Evolutionary conservation across 2,888 invertebrate genomes (phyloP).

Genomic region (Stenolophus ochropezus): DNA sequence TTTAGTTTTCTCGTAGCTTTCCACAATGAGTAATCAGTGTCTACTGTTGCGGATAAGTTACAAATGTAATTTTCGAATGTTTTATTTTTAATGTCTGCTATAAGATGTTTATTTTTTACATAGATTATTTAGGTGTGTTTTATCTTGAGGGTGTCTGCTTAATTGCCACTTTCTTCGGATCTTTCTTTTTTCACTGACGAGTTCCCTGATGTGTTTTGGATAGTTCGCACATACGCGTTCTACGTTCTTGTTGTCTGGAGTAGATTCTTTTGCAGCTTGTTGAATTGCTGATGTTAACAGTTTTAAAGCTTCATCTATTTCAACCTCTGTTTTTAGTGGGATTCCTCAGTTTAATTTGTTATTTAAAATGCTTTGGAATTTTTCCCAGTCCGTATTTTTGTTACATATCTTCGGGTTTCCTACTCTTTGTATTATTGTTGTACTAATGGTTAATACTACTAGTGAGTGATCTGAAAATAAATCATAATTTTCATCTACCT

Average conservation of each 20-base stretch:
- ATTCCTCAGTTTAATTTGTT: constrained; percentile 56
- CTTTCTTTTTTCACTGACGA: constrained; percentile 45
- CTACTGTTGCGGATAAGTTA: constrained; percentile 5
- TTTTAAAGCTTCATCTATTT: constrained; percentile 61
- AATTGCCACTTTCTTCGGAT: constrained; percentile 61
- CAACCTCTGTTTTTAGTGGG: constrained; percentile 59
- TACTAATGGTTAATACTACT: constrained; percentile 62
- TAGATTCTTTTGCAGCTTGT: constrained; percentile 56
- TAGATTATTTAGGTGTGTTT: constrained; percentile 53
- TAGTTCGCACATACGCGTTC: constrained; percentile 12
- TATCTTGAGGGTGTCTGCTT: constrained; percentile 56
- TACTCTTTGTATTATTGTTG: constrained; percentile 57
- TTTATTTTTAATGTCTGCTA: constrained; percentile 1
- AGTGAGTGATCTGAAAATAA: constrained; percentile 64
- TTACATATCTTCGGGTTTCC: constrained; percentile 54
- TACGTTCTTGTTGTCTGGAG: neutral
- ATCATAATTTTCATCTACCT: constrained; percentile 61
- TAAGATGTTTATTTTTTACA: neutral
- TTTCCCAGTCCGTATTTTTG: constrained; percentile 58
- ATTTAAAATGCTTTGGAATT: constrained; percentile 40
- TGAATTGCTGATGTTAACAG: constrained; percentile 58
- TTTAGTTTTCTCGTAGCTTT: constrained; percentile 60
- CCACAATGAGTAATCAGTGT: constrained; percentile 57
- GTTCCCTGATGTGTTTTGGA: constrained; percentile 58
- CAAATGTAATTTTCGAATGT: constrained; percentile 18